These are phyloP conservation scores for Phyllotis vaccarum DNA, from an alignment of 2,797 vertebrate genomes.

Conservation along the genomic window DNA sequence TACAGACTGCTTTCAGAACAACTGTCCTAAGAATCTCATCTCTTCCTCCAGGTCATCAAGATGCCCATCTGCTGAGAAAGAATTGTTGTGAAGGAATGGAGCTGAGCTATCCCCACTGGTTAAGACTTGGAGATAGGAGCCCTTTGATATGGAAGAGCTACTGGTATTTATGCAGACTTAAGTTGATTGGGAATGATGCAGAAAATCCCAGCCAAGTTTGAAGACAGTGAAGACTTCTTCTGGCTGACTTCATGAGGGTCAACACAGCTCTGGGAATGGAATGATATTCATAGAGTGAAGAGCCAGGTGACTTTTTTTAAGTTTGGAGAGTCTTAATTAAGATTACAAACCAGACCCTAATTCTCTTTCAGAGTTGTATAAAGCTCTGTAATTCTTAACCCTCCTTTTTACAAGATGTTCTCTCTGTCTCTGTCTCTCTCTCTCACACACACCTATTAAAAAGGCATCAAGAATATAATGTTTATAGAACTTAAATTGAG, in stretches of 20 bases:
- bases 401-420: conserved; percentile 19
- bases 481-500: not conserved
- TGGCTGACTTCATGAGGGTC: not conserved
- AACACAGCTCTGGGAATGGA: not conserved
- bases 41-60: not conserved
- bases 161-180: not conserved
- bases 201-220: not conserved
- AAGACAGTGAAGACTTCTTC: not conserved
- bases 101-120: not conserved
- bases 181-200: not conserved
- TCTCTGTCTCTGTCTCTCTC: no score
- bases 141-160: not conserved
- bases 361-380: not conserved
- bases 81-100: not conserved
- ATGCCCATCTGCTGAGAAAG: not conserved
- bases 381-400: conserved; percentile 15
- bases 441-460: no score
- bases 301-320: not conserved
- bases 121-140: not conserved
- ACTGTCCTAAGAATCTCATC: not conserved
- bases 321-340: not conserved
- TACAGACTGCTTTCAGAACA: not conserved
- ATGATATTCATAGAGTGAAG: not conserved
- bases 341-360: conserved; percentile 5
- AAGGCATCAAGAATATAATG: conserved; percentile 5